These are phyloP conservation scores for Sinonovacula constricta DNA, from an alignment of 1,140 invertebrate species.

Conservation along the genomic window DNA sequence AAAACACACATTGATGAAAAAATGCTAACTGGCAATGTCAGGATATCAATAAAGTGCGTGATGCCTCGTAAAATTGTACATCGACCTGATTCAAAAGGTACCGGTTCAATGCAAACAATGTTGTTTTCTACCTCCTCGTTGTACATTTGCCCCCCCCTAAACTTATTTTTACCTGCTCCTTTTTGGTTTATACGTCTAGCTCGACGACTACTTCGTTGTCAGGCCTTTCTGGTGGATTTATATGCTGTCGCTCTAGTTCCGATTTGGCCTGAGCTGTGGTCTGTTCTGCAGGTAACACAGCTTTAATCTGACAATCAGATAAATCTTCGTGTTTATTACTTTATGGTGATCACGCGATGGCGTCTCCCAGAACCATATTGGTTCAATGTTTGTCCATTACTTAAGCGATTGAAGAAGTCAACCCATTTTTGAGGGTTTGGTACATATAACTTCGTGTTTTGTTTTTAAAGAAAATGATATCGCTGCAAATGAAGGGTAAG, in stretches of 20 bases:
- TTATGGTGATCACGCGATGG: not conserved
- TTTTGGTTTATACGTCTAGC: not conserved
- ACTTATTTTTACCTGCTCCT: not conserved
- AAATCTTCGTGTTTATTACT: not conserved
- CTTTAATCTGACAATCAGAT: not conserved
- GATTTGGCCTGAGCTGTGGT: slow-evolving; percentile 5
- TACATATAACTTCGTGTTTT: not conserved
- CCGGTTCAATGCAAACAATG: slow-evolving; percentile 34
- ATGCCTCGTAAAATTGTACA: too few species aligned
- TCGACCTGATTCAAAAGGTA: slow-evolving; percentile 29
- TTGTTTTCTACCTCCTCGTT: not conserved
- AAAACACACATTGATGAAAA: too few species aligned
- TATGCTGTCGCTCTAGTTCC: slow-evolving; percentile 15
- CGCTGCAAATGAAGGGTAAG: slow-evolving; percentile 25
- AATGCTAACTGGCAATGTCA: too few species aligned
- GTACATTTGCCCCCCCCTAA: too few species aligned
- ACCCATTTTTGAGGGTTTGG: slow-evolving; percentile 28
- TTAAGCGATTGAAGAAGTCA: slow-evolving; percentile 4
- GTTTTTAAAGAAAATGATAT: slow-evolving; percentile 11
- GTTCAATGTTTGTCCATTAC: slow-evolving; percentile 14
- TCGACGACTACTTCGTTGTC: not conserved
- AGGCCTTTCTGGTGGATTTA: not conserved
- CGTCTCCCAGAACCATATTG: slow-evolving; percentile 3
- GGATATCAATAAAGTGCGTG: too few species aligned
- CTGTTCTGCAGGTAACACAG: not conserved